Conservation (phyloP, 2,113 vertebrate genomes). For the Dipodomys ordii region DNA sequence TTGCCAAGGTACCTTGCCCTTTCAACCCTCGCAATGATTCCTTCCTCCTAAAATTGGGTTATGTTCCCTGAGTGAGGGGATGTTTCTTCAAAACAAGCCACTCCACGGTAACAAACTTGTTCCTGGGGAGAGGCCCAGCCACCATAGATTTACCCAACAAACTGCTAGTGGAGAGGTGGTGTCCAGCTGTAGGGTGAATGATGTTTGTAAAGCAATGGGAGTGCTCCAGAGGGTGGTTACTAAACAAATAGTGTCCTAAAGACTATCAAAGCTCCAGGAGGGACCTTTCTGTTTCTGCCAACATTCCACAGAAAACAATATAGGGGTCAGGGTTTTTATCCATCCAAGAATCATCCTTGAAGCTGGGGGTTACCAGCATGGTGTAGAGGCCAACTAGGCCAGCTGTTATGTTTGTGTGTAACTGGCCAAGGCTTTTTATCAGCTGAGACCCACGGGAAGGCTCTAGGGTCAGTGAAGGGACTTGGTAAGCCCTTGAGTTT, state of each 20-base stretch:
- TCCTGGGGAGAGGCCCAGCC: constrained; percentile 38
- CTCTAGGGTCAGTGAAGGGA: background rate
- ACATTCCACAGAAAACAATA: constrained; percentile 72
- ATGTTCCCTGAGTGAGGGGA: constrained; percentile 19
- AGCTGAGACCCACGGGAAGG: constrained; percentile 40
- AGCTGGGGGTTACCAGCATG: constrained; percentile 60
- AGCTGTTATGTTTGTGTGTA: constrained; percentile 61
- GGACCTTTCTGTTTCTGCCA: constrained; percentile 69
- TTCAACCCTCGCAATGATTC: background rate
- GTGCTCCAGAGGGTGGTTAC: constrained; percentile 73
- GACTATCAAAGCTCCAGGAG: constrained; percentile 64
- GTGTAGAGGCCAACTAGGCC: constrained; percentile 50
- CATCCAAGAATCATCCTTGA: constrained; percentile 61
- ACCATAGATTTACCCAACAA: constrained; percentile 56
- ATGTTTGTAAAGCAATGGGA: constrained; percentile 75
- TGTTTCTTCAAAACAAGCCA: constrained; percentile 55
- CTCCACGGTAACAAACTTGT: constrained; percentile 42
- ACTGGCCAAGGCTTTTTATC: constrained; percentile 67
- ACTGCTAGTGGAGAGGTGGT: constrained; percentile 38
- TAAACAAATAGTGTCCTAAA: constrained; percentile 77
- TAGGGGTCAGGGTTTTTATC: constrained; percentile 56
- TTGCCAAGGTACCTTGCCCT: constrained; percentile 65
- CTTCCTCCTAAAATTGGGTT: background rate
- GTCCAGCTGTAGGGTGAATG: constrained; percentile 67
- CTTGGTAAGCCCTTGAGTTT: constrained; percentile 44